Evolutionary conservation across 1,140 invertebrate species (phyloP).

Genomic region (Aporrectodea caliginosa): DNA sequence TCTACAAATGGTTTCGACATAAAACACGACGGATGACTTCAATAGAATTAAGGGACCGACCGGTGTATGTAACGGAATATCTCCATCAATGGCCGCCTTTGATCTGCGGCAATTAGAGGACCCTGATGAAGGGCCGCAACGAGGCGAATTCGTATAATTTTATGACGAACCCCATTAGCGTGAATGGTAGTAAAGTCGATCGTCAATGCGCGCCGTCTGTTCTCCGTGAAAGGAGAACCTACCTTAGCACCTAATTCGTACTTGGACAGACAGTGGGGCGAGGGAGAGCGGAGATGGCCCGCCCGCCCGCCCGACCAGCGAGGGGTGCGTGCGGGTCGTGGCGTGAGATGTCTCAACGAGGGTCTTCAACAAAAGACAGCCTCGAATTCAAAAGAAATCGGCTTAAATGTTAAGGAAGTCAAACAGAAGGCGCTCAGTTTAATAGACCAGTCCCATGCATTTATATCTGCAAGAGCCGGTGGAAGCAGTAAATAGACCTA

Average conservation of each 20-base stretch:
- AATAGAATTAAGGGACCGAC: too few relatives aligned
- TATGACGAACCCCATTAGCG: neutral
- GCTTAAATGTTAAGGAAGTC: too few relatives aligned
- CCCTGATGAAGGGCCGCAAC: neutral
- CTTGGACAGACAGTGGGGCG: too few relatives aligned
- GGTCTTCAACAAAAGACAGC: neutral
- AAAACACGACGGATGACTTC: too few relatives aligned
- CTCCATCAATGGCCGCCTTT: neutral
- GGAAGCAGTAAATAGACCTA: too few relatives aligned
- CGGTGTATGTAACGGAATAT: neutral
- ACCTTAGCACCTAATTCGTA: neutral
- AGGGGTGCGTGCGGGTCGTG: neutral
- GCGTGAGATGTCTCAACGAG: neutral
- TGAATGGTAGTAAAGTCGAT: too few relatives aligned
- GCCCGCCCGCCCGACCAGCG: neutral
- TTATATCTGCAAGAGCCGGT: too few relatives aligned
- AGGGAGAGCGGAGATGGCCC: too few relatives aligned
- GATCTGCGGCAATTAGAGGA: neutral
- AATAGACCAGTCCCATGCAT: too few relatives aligned
- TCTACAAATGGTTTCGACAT: too few relatives aligned
- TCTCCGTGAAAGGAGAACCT: neutral
- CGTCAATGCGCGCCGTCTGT: neutral
- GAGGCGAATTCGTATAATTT: neutral
- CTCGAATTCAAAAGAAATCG: neutral
- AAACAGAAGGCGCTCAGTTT: too few relatives aligned